phyloP scores from a whole-genome alignment of 2,797 vertebrate species.

The Gephyroberyx darwinii region DNA sequence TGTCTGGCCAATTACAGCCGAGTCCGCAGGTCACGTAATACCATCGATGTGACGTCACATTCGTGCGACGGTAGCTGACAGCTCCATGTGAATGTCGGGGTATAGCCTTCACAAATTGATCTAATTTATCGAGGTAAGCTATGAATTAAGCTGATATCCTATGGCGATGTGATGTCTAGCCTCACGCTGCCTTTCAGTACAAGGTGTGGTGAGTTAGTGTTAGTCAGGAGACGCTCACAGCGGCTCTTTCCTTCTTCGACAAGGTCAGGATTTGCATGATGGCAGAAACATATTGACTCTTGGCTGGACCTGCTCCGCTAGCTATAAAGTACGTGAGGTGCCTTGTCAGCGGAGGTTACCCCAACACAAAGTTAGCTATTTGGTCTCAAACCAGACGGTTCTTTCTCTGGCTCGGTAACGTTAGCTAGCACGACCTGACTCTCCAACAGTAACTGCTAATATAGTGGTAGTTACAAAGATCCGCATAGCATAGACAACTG shows the following conservation, averaged over 20 bases:
- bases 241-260: constrained; percentile 43
- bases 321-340: accelerated
- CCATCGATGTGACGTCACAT: constrained; percentile 28
- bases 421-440: background rate
- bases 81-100: constrained; percentile 71
- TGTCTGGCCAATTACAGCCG: constrained; percentile 28
- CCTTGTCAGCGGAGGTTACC: background rate
- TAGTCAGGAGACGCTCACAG: background rate
- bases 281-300: background rate
- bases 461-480: background rate
- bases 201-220: too few relatives aligned
- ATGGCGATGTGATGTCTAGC: accelerated
- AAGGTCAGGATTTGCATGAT: constrained; percentile 79
- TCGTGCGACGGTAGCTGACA: constrained; percentile 63
- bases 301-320: background rate
- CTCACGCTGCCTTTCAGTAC: accelerated
- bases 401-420: background rate
- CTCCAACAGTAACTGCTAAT: background rate
- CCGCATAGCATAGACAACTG: background rate
- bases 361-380: background rate
- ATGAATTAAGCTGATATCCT: accelerated
- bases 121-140: constrained; percentile 59
- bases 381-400: background rate
- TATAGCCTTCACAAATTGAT: background rate
- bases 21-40: constrained; percentile 39